Percentiles rank a stretch among this genome's conserved stretches.
phyloP scores from a whole-genome alignment of 1,140 invertebrate species.

The Scaptomyza graminum region DNA sequence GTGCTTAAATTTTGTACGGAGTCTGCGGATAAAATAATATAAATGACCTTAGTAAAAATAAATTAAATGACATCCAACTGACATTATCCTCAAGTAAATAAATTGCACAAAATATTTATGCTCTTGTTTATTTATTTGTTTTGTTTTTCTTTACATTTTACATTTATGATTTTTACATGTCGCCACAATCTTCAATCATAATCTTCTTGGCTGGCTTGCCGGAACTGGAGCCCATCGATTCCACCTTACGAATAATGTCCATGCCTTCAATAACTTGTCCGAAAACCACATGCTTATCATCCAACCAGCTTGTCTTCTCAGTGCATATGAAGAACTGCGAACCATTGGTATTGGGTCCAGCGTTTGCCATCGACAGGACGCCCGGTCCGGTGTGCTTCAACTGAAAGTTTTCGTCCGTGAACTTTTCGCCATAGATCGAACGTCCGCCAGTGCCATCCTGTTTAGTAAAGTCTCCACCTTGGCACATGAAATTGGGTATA shows the following conservation, averaged over 20 bases:
- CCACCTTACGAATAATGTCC: slow-evolving; percentile 96
- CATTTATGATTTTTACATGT: slow-evolving; percentile 86
- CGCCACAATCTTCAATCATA: slow-evolving; percentile 90
- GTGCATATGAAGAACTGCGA: slow-evolving; percentile 98
- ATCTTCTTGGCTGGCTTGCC: slow-evolving; percentile 94
- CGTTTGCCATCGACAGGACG: slow-evolving; percentile 97
- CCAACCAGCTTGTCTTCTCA: slow-evolving; percentile 96
- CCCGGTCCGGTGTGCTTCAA: slow-evolving; percentile 96
- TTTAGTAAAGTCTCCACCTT: slow-evolving; percentile 97
- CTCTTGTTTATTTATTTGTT: neutral
- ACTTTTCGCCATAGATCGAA: slow-evolving; percentile 97
- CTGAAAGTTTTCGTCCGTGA: slow-evolving; percentile 97
- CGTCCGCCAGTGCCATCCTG: slow-evolving; percentile 97
- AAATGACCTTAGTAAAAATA: neutral
- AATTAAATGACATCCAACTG: no score
- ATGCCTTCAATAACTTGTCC: slow-evolving; percentile 96
- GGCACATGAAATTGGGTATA: slow-evolving; percentile 99
- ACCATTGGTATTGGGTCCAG: slow-evolving; percentile 97
- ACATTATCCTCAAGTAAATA: no score
- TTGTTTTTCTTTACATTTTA: no score
- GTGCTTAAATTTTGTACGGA: slow-evolving; percentile 7
- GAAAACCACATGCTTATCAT: slow-evolving; percentile 98
- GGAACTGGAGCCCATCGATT: slow-evolving; percentile 90
- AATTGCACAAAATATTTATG: neutral
- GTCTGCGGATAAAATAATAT: neutral